Evolutionary conservation across 2,888 invertebrate genomes (phyloP), one percentile per base, ranked within the genome.

Genomic region (Oscheius sp.): DNA sequence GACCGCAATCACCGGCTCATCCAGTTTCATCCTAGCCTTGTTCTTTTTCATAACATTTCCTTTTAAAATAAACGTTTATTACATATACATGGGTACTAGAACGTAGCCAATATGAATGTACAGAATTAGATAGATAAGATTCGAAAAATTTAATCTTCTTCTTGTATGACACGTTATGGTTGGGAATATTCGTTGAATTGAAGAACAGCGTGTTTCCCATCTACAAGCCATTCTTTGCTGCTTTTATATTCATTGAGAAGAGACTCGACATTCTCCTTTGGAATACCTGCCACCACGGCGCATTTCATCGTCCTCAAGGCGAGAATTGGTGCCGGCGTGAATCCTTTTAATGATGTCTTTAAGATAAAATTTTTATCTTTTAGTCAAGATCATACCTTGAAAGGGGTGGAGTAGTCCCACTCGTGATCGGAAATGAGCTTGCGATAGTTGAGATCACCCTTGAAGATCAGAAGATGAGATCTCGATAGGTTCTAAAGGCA

Each of bases 381-480:
- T 20, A n/a, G 6, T 23, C 25, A 33, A 10, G 17, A 20, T 8
- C 1, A 23, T 42, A 72, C 75, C 65, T 65, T 29, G 52, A 81
- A 78, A 0, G 73, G 33, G 0, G 91, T 91, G 0, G 90, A 90
- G 0, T 91, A 90, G 37, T 91, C 90, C 92, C 95, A 95, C 75
- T 92, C 92, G 69, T 91, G 90, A 85, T 98, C 98, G 0, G 92
- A 93, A 46, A 94, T 88, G 65, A 98, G 88, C 88, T 98, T 98
- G 46, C 98, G 89, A 87, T 96, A 97, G 89, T 97, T 97, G 10
- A 98, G 90, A 87, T 98, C 97, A 0, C 96, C 90, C 71, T 86
- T 86, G 75, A 87, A 82, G 37, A 86, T 76, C 15, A 76, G 34
- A 3, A 85, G 57, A 1, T 66, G 50, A 1, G 81, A 77, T 20